phyloP scores from a whole-genome alignment of 2,888 invertebrate species.

The Tanytarsus gracilentus region DNA sequence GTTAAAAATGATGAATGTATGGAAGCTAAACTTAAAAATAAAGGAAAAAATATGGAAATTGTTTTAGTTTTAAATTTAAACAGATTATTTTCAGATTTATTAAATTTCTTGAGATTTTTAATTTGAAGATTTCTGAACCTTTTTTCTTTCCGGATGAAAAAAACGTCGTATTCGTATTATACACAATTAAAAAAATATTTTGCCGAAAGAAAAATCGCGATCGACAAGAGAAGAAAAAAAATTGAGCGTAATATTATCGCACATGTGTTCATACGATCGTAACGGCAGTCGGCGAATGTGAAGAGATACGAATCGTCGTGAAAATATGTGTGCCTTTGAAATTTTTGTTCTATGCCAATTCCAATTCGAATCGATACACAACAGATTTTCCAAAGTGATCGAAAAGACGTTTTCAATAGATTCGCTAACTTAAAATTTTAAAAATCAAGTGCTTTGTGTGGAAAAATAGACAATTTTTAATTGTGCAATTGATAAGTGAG shows the following conservation, averaged over 20 bases:
- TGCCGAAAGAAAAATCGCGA: not conserved
- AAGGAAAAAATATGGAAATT: too few species aligned
- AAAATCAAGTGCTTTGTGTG: not conserved
- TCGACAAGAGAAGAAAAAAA: too few species aligned
- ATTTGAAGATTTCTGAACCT: too few species aligned
- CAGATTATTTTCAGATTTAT: too few species aligned
- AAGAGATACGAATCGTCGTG: constrained; percentile 17
- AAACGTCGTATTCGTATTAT: too few species aligned
- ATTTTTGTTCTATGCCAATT: not conserved
- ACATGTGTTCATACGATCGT: not conserved
- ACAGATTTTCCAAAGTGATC: not conserved
- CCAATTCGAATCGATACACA: not conserved
- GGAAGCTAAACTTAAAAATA: too few species aligned
- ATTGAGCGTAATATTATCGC: not conserved
- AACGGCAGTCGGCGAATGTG: not conserved
- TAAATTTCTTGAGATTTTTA: too few species aligned
- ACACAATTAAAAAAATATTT: too few species aligned
- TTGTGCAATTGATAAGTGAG: not conserved
- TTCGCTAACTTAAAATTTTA: not conserved
- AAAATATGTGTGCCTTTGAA: not conserved
- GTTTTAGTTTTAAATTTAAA: too few species aligned
- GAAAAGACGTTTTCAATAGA: not conserved
- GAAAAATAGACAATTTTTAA: not conserved
- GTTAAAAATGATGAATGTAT: too few species aligned
- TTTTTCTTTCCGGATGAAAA: too few species aligned